Conservation (phyloP, 2,113 vertebrate species). For the Macrotis lagotis region DNA sequence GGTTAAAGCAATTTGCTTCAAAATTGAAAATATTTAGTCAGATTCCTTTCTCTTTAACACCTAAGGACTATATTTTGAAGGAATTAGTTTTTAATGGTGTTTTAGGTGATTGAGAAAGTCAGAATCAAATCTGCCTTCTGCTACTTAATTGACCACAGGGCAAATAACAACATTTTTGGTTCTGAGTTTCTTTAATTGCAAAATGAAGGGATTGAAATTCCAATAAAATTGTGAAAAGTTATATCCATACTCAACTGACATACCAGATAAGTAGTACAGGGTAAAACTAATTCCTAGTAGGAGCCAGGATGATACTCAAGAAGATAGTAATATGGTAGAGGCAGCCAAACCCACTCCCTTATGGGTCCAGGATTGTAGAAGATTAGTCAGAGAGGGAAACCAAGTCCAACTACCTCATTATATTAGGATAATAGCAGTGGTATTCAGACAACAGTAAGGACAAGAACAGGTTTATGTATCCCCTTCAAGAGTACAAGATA, state of each 20-base stretch:
- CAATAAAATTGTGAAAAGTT: neutral
- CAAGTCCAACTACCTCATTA: neutral
- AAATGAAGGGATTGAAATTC: neutral
- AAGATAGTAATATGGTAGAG: neutral
- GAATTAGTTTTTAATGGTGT: neutral
- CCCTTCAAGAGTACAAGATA: neutral
- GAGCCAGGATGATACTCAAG: neutral
- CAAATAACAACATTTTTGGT: neutral
- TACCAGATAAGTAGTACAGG: neutral
- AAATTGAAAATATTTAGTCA: neutral
- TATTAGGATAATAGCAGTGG: neutral
- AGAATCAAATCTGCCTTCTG: neutral
- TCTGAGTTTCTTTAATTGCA: neutral
- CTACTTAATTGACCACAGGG: neutral
- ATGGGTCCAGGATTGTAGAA: neutral
- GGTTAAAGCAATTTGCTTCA: neutral
- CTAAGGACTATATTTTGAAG: neutral
- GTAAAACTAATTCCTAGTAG: neutral
- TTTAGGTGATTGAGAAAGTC: neutral
- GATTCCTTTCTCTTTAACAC: neutral
- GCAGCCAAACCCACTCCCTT: neutral
- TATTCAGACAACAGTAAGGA: neutral
- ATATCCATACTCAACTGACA: neutral
- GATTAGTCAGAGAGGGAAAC: neutral
- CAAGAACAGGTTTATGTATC: neutral